Percentiles rank a stretch among this genome's conserved stretches.
These are phyloP conservation scores for Thelohanellus kitauei DNA, from an alignment of 30 jellyfish, hydroid and myxozoan species.

Conservation along the genomic window DNA sequence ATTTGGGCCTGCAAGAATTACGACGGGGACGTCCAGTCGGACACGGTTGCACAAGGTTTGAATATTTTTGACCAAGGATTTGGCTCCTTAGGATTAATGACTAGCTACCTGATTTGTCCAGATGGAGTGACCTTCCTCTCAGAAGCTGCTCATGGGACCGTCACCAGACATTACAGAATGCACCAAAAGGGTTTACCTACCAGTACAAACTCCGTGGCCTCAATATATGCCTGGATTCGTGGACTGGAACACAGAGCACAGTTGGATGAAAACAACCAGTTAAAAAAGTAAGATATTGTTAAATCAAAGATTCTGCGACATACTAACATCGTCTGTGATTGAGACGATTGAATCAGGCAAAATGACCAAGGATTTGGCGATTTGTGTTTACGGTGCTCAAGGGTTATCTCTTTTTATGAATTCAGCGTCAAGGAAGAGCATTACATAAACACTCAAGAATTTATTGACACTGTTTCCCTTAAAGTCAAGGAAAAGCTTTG, in stretches of 20 bases:
- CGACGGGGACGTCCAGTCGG: constrained; percentile 98
- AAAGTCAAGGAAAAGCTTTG: constrained; percentile 6
- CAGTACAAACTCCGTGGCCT: constrained; percentile 80
- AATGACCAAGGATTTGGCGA: constrained; percentile 74
- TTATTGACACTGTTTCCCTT: constrained; percentile 45
- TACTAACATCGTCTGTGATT: constrained; percentile 46
- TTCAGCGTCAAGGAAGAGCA: constrained; percentile 58
- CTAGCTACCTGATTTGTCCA: constrained; percentile 69
- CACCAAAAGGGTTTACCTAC: constrained; percentile 76
- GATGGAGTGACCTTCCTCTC: constrained; percentile 85
- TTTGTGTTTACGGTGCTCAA: constrained; percentile 48
- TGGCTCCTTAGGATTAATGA: constrained; percentile 85
- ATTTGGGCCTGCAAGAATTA: constrained; percentile 90
- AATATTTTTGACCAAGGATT: constrained; percentile 9
- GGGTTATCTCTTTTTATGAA: constrained; percentile 11
- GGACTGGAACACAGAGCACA: constrained; percentile 79
- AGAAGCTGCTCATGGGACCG: constrained; percentile 98
- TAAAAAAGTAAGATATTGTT: constrained; percentile 15
- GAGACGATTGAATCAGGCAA: constrained; percentile 60
- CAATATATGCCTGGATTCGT: constrained; percentile 84
- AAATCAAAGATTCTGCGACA: constrained; percentile 21
- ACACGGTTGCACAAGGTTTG: constrained; percentile 78
- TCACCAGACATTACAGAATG: constrained; percentile 74
- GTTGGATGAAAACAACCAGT: constrained; percentile 56
- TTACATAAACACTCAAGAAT: constrained; percentile 48